Base-by-base conservation (phyloP, 2,888 invertebrate species). In the Sipunculus nudus region DNA sequence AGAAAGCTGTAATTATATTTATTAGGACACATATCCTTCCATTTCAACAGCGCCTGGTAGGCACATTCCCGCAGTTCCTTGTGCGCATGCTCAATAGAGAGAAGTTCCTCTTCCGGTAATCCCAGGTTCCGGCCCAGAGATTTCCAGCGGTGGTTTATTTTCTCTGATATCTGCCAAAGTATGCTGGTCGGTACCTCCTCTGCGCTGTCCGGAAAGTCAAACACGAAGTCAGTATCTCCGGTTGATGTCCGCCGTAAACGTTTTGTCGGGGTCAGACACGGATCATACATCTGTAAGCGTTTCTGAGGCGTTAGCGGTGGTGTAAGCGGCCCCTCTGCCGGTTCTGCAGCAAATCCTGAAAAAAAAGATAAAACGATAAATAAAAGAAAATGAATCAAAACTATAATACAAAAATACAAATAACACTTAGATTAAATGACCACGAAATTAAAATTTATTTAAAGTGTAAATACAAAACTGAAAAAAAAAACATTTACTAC, bases 1-100 rank as follows among this genome's bases (percentile, higher is more conserved):
- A 54, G 54, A 3, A 26, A 28, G 5, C 54, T 46, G 26, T 45
- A 43, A 32, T 16, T 43, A 29, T 23, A 54, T 32, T 32, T 43
- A 10, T 43, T 8, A 32, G 54, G 54, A 43, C 8, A 32, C 54
- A 46, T 54, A 25, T 45, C 54, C 35, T 45, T 54, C 54, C 54
- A 54, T 6, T 21, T 45, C 8, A 45, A 28, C 32, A 54, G 54
- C 19, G 46, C 31, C 25, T 46, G 54, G 35, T 54, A 54, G 19
- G 54, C 45, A 26, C 54, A 54, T 43, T 54, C 46, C 23, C 35
- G 3, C 3, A 54, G 46, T 25, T 46, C 54, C 4, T 19, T n/a
- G 54, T 54, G 23, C 10, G 32, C 46, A 45, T 54, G 54, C 31
- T 43, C 54, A 16, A 54, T 45, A 5, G 13, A 25, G 32, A 19